phyloP scores from a whole-genome alignment of 2,888 invertebrate species.

The Thumatha senex region DNA sequence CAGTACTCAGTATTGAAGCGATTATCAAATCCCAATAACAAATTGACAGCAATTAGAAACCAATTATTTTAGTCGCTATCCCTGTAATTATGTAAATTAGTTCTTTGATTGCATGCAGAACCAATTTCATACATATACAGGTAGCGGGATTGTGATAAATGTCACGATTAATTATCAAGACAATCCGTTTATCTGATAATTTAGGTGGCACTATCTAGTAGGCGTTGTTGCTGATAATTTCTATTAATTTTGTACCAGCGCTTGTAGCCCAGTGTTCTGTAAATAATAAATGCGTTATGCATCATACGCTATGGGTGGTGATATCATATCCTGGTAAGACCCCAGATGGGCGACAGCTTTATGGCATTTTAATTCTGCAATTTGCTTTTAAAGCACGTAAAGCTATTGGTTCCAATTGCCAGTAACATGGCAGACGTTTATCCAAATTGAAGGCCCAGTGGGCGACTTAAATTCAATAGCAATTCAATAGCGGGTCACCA shows the following conservation, averaged over 20 bases:
- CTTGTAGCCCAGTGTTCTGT: no score
- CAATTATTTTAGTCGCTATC: conserved; percentile 53
- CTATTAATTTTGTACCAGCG: conserved; percentile 23
- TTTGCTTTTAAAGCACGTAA: no score
- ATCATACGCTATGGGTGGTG: no score
- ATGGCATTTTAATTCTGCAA: no score
- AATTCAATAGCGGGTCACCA: no score
- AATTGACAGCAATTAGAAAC: conserved; percentile 67
- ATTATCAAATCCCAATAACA: conserved; percentile 46
- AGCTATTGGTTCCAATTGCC: no score
- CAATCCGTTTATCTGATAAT: conserved; percentile 33
- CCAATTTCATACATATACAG: conserved; percentile 47
- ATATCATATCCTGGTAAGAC: no score
- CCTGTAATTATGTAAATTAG: conserved; percentile 65
- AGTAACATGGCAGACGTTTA: no score
- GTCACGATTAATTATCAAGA: conserved; percentile 47
- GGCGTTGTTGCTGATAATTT: conserved; percentile 29
- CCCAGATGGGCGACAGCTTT: no score
- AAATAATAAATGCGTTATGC: no score
- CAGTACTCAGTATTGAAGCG: conserved; percentile 23
- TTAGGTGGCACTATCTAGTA: conserved; percentile 18
- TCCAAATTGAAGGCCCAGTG: no score
- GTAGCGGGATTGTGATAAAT: conserved; percentile 41
- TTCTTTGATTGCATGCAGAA: conserved; percentile 57
- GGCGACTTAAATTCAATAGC: no score